Base-by-base conservation (phyloP, 2,888 invertebrate genomes). In the Nomada lathburiana region DNA sequence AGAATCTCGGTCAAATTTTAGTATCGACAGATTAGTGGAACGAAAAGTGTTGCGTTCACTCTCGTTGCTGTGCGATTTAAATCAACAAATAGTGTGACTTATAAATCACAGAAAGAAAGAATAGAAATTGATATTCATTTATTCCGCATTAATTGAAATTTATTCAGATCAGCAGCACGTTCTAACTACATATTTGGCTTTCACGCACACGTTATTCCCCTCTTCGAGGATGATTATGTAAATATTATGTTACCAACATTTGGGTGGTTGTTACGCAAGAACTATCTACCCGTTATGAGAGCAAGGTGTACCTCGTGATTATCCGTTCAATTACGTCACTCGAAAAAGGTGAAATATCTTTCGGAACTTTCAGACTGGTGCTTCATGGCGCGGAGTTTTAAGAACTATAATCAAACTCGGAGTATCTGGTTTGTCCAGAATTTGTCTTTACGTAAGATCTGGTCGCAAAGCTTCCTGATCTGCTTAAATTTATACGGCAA, bases 261-360 rank as follows among this genome's bases (percentile, higher is more conserved):
- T 63, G 68, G 78, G n/a, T 18, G 64, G 47, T n/a, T 53, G 73
- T 84, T 85, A 71, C 70, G 76, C 36, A 78, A 85, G 65, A 82
- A 42, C 59, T n/a, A 26, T 76, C 44, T 36, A 72, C 68, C 44
- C 42, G 60, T 59, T 68, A 68, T 42, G 63, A 68, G 76, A 74
- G 74, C 60, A 53, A 71, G 50, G 20, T 60, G 60, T 74, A 71
- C 36, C 7, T 64, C 57, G 63, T 20, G 60, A 77, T 75, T 84
- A 72, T 82, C 59, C 74, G 29, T 70, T 79, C 72, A 85, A 85
- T 85, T 85, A 70, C 76, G 52, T 80, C 80, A 77, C 78, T 23
- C 26, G 68, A 59, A 72, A 68, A 77, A 80, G 53, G 60, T 53
- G 72, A 67, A 71, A 71, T 71, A 72, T 67, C 36, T 63, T 47